Percentiles rank a stretch among this genome's conserved stretches.
Evolutionary conservation across 1,140 invertebrate genomes (phyloP).

Genomic region (Cylas formicarius): DNA sequence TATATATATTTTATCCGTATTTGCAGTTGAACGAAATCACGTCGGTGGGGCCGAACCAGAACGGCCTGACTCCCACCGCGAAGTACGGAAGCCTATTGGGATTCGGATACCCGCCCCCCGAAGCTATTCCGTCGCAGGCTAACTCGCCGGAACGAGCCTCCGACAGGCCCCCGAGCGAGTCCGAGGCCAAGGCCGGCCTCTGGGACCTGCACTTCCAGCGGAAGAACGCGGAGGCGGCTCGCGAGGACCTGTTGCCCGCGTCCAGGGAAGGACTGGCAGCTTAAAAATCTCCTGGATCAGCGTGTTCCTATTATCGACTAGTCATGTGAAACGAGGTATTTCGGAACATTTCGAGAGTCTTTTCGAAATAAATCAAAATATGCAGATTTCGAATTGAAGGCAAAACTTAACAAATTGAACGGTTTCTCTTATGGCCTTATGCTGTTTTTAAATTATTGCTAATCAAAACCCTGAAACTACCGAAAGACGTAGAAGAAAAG

Average conservation of each 20-base stretch:
- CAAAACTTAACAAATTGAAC: too few species aligned
- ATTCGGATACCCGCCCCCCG: slow-evolving; percentile 46
- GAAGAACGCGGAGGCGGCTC: slow-evolving; percentile 39
- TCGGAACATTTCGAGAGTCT: too few species aligned
- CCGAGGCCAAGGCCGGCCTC: slow-evolving; percentile 39
- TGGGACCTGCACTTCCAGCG: slow-evolving; percentile 44
- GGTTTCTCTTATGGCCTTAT: too few species aligned
- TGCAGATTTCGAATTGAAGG: too few species aligned
- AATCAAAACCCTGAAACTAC: too few species aligned
- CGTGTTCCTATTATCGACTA: slow-evolving; percentile 37
- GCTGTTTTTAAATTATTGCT: too few species aligned
- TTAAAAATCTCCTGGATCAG: slow-evolving; percentile 35
- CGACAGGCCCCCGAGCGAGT: slow-evolving; percentile 34
- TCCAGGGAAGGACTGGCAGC: slow-evolving; percentile 47
- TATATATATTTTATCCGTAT: slow-evolving; percentile 23
- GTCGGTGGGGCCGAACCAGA: slow-evolving; percentile 50
- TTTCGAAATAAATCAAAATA: too few species aligned
- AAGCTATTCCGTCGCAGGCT: slow-evolving; percentile 39
- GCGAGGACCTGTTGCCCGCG: slow-evolving; percentile 42
- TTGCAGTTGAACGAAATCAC: slow-evolving; percentile 54
- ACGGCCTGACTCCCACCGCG: slow-evolving; percentile 45
- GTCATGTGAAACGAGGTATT: too few species aligned
- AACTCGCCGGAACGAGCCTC: slow-evolving; percentile 35
- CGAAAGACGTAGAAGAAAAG: too few species aligned
- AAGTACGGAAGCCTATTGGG: slow-evolving; percentile 52